phyloP scores from a whole-genome alignment of 92 coral and sea anemone genomes.

The Montipora capitata region DNA sequence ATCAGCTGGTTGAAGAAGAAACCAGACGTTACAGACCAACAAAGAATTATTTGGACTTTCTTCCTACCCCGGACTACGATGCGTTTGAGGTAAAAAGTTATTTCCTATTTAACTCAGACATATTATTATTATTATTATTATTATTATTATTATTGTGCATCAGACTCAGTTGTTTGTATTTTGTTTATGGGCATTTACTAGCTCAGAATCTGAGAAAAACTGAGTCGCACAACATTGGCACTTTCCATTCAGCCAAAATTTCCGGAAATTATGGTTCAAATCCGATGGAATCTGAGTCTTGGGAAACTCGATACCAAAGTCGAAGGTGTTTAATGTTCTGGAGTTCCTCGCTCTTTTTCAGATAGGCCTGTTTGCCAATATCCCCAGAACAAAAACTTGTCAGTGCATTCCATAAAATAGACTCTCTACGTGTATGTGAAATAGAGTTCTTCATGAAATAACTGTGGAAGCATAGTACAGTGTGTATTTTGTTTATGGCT shows the following conservation, averaged over 20 bases:
- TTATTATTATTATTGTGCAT: no score
- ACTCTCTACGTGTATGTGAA: neutral
- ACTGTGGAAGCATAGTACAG: neutral
- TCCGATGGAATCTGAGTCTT: no score
- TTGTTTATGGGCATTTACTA: no score
- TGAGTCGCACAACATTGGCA: no score
- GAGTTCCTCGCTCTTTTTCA: neutral
- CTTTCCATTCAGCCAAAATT: no score
- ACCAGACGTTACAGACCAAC: constrained; percentile 98
- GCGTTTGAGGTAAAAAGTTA: constrained; percentile 83
- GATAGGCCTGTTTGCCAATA: neutral
- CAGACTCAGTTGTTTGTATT: no score
- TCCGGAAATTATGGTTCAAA: no score
- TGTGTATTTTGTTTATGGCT: neutral
- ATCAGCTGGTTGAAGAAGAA: constrained; percentile 97
- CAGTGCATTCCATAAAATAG: neutral
- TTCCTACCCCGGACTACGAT: constrained; percentile 92
- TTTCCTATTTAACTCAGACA: neutral
- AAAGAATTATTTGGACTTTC: constrained; percentile 94
- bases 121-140: no score
- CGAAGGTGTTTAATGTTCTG: neutral
- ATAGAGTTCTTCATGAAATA: neutral
- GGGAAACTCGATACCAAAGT: no score
- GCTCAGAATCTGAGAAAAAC: no score
- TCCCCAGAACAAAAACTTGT: neutral